Evolutionary conservation across 2,113 vertebrate genomes (phyloP).

Genomic region (Xerus inauris): DNA sequence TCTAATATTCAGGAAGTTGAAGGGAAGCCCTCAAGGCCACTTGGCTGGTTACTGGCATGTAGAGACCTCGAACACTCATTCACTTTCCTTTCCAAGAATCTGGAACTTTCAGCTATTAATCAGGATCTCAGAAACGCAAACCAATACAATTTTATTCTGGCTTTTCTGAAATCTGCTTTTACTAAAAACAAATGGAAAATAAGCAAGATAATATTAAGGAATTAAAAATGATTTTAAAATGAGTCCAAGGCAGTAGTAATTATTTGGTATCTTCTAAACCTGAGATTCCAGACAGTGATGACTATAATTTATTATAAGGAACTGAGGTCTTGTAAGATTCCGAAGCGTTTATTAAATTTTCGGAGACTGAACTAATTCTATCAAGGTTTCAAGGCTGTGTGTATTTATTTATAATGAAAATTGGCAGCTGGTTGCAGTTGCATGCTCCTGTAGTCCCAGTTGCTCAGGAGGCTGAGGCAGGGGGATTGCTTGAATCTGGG

Average conservation of each 20-base stretch:
- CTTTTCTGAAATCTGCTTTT: constrained; percentile 40
- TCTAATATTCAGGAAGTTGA: not conserved
- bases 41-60: too few relatives aligned
- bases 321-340: not conserved
- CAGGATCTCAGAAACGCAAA: not conserved
- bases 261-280: not conserved
- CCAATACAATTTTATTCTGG: not conserved
- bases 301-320: not conserved
- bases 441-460: not conserved
- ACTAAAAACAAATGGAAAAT: constrained; percentile 34
- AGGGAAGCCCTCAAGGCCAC: not conserved
- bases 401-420: constrained; percentile 45
- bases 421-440: not conserved
- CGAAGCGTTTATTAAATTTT: not conserved
- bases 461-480: not conserved
- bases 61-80: not conserved
- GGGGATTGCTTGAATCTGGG: not conserved
- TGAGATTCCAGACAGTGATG: not conserved
- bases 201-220: not conserved
- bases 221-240: not conserved
- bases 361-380: not conserved
- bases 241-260: not conserved
- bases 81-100: not conserved
- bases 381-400: not conserved
- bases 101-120: not conserved